These are phyloP conservation scores for Carposina sasakii DNA, from an alignment of 1,140 invertebrate species.

Conservation along the genomic window DNA sequence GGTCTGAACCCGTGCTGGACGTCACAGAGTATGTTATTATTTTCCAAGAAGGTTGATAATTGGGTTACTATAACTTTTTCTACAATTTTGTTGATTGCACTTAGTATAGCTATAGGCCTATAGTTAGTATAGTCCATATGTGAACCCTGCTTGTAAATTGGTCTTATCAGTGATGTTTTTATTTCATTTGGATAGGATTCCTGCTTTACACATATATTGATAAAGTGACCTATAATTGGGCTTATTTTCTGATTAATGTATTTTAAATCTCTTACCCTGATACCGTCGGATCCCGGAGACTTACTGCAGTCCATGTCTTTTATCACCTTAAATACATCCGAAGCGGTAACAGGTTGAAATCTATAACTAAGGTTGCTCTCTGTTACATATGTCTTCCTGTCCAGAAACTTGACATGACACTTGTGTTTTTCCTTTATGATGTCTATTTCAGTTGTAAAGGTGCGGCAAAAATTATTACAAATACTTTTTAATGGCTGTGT, in stretches of 20 bases:
- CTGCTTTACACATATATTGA: constrained; percentile 3
- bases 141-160: constrained; percentile 3
- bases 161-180: constrained; percentile 8
- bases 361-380: constrained; percentile 2
- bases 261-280: constrained; percentile 9
- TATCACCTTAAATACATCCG: not conserved
- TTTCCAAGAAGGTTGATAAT: constrained; percentile 6
- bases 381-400: not conserved
- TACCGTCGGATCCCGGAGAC: constrained; percentile 3
- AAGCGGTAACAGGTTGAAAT: constrained; percentile 1
- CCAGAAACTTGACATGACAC: not conserved
- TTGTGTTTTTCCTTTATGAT: not conserved
- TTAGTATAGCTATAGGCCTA: constrained; percentile 7
- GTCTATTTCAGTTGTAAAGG: not conserved
- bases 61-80: constrained; percentile 11
- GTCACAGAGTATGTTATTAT: constrained; percentile 5
- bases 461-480: not conserved
- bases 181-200: constrained; percentile 7
- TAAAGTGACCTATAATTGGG: constrained; percentile 2
- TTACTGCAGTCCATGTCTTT: not conserved
- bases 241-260: constrained; percentile 1
- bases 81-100: constrained; percentile 5
- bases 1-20: constrained; percentile 9
- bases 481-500: not conserved
- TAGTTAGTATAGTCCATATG: constrained; percentile 8